phyloP scores from a whole-genome alignment of 2,113 vertebrate genomes.

The Etheostoma cragini region DNA sequence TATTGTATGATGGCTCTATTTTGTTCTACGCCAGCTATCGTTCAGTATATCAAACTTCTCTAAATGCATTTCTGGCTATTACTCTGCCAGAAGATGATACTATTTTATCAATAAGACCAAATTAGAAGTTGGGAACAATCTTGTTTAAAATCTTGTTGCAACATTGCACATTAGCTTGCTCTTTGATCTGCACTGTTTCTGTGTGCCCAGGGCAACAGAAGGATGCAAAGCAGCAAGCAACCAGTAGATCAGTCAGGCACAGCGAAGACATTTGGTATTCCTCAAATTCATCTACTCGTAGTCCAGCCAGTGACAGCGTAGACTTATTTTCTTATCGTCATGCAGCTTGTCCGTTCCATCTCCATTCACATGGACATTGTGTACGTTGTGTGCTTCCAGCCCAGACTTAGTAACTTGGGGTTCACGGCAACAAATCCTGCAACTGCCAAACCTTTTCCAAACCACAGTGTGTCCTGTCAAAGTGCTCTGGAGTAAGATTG shows the following conservation, averaged over 20 bases:
- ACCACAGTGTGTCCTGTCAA: slow-evolving; percentile 22
- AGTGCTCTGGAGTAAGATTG: neutral
- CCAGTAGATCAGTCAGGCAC: slow-evolving; percentile 54
- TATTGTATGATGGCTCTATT: neutral
- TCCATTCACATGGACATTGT: slow-evolving; percentile 30
- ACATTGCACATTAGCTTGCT: slow-evolving; percentile 53
- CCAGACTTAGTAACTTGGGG: slow-evolving; percentile 14
- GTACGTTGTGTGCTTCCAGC: slow-evolving; percentile 11
- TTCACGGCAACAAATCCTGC: neutral
- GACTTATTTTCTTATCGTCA: slow-evolving; percentile 19
- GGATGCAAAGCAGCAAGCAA: slow-evolving; percentile 54
- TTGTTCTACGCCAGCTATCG: neutral
- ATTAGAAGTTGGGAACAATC: slow-evolving; percentile 63
- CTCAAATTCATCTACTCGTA: slow-evolving; percentile 47
- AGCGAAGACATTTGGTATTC: slow-evolving; percentile 53
- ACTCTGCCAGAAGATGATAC: slow-evolving; percentile 28
- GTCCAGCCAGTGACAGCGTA: slow-evolving; percentile 33
- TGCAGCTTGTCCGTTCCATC: slow-evolving; percentile 30
- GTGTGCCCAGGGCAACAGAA: slow-evolving; percentile 57
- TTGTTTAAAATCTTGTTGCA: slow-evolving; percentile 67
- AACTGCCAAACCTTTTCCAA: slow-evolving; percentile 18
- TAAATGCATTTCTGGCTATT: slow-evolving; percentile 28
- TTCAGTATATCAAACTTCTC: neutral
- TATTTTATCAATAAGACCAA: slow-evolving; percentile 35
- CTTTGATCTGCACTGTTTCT: slow-evolving; percentile 62